Evolutionary conservation across 1,140 invertebrate species (phyloP).

Genomic region (Cyrtorhinus lividipennis): DNA sequence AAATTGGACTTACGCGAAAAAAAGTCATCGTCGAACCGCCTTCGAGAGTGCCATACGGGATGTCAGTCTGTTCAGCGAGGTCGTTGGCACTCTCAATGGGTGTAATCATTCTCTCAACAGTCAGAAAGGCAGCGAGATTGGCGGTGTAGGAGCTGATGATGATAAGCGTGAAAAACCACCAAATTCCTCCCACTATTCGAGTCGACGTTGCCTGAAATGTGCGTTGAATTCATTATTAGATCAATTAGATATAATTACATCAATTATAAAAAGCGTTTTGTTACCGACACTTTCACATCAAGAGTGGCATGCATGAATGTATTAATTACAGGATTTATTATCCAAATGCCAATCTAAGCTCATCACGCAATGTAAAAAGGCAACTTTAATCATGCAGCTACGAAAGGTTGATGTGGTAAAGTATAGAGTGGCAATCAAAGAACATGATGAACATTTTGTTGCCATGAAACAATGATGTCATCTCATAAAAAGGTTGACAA

Average conservation of each 20-base stretch:
- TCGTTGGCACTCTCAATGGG: conserved; percentile 94
- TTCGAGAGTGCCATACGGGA: conserved; percentile 83
- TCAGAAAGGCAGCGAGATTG: conserved; percentile 91
- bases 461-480: too few relatives aligned
- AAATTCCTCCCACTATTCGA: conserved; percentile 84
- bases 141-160: conserved; percentile 97
- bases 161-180: conserved; percentile 99
- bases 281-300: background rate
- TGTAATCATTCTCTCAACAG: conserved; percentile 90
- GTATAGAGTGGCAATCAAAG: too few relatives aligned
- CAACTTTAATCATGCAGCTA: too few relatives aligned
- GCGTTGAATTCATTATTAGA: background rate
- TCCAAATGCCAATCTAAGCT: too few relatives aligned
- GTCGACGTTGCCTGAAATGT: conserved; percentile 71
- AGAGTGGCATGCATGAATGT: too few relatives aligned
- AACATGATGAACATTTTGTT: too few relatives aligned
- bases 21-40: conserved; percentile 95
- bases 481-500: too few relatives aligned
- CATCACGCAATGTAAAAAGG: too few relatives aligned
- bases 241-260: too few relatives aligned
- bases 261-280: background rate
- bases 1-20: conserved; percentile 70
- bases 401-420: too few relatives aligned
- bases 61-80: conserved; percentile 82
- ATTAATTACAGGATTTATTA: too few relatives aligned